These are phyloP conservation scores for Philypnodon macrostomus DNA, from an alignment of 2,797 vertebrate species.

Conservation along the genomic window DNA sequence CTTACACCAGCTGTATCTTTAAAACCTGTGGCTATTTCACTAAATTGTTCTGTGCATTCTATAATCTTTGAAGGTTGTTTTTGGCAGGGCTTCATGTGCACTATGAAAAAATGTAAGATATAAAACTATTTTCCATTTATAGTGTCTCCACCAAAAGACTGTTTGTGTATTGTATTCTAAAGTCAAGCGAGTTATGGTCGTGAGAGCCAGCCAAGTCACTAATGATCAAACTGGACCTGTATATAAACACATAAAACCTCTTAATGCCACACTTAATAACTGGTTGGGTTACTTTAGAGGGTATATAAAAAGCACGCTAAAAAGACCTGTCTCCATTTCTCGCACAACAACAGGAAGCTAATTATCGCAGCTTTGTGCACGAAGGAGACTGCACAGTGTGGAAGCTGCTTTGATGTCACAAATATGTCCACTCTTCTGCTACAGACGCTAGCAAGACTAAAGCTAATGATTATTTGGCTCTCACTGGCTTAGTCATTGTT, in stretches of 20 bases:
- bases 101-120: conserved; percentile 9
- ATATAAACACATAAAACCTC: conserved; percentile 57
- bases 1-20: too few relatives aligned
- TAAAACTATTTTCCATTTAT: conserved; percentile 15
- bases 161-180: conserved; percentile 34
- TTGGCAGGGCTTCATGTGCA: too few relatives aligned
- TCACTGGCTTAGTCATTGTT: conserved; percentile 55
- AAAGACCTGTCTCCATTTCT: conserved; percentile 65
- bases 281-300: conserved; percentile 47
- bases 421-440: conserved; percentile 64
- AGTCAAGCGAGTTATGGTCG: conserved; percentile 31
- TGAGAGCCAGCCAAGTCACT: conserved; percentile 48
- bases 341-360: conserved; percentile 65
- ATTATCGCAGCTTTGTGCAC: conserved; percentile 73
- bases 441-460: conserved; percentile 57
- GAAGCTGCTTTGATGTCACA: conserved; percentile 64
- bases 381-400: conserved; percentile 54
- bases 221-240: conserved; percentile 64
- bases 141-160: conserved; percentile 34
- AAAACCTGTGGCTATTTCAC: too few relatives aligned
- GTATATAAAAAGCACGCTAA: conserved; percentile 45
- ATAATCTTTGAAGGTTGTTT: too few relatives aligned
- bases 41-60: too few relatives aligned
- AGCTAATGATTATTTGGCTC: conserved; percentile 71
- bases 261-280: conserved; percentile 56